Evolutionary conservation across 2,113 vertebrate species (phyloP), one percentile per base, ranked within the genome.

Genomic region (Pelecanus crispus): DNA sequence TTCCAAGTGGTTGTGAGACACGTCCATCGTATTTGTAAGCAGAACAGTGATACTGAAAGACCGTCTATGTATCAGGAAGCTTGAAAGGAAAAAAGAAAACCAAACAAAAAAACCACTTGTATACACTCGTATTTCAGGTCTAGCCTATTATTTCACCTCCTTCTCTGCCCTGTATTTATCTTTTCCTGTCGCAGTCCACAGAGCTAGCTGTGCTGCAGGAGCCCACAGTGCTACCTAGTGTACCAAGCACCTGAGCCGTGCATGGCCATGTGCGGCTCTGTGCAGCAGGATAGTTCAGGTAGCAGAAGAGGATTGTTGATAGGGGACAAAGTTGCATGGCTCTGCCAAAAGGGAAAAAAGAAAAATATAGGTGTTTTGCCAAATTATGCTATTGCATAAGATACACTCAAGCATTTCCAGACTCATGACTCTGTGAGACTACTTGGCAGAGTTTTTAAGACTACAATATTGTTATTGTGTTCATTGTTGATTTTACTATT

Each of bases 371-470:
- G 42, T 91, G 42, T 31, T 87, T 81, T 94, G 95, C 83, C 94
- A 95, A 93, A 78, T 79, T 28, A 61, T 17, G 17, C 45, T 92
- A 59, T 94, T 95, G 90, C 84, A 32, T 65, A 95, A 96, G 77
- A 86, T 36, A 65, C 15, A 71, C 8, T 12, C 77, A 84, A 81
- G 26, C 59, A 62, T 29, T 90, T 94, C 92, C 96, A 93, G 80
- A 85, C 62, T 79, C 3, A 2, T 86, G 56, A 83, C 52, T 55
- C 38, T 16, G 11, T 65, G 50, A 63, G 47, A 49, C 53, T 62
- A 52, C 26, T 94, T 91, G 89, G 92, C 90, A 92, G 10, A 5
- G 22, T 1, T 73, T 95, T 81, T 45, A 71, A 81, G 36, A 86
- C 16, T 22, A 24, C 7, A 17, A 28, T 59, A 45, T 42, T 88